phyloP scores from a whole-genome alignment of 1,140 invertebrate species.

The Meloidogyne hapla region DNA sequence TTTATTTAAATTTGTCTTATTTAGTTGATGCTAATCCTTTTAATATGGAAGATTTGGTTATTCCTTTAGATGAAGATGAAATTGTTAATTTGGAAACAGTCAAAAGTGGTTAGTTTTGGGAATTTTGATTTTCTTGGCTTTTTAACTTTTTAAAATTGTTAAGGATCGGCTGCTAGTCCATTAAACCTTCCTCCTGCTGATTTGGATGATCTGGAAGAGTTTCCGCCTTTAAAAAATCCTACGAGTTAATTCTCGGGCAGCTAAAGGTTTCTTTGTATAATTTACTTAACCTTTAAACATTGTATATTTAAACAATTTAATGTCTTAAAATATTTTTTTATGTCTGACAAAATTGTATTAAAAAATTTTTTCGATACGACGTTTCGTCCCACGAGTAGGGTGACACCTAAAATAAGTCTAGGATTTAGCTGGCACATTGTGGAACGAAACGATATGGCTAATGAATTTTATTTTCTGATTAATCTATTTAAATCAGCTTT shows the following conservation, averaged over 20 bases:
- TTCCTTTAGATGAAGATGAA: conserved; percentile 10
- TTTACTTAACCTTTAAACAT: no score
- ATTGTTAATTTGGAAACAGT: not conserved
- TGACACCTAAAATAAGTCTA: no score
- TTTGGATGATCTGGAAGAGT: conserved; percentile 44
- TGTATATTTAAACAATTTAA: no score
- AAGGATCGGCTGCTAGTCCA: not conserved
- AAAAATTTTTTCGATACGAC: no score
- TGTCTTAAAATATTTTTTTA: no score
- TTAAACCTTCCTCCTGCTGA: conserved; percentile 32
- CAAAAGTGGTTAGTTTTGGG: not conserved
- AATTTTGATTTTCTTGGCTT: conserved; percentile 7
- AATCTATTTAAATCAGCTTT: no score
- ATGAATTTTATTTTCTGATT: no score
- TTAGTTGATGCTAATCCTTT: conserved; percentile 30
- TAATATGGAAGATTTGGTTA: conserved; percentile 33
- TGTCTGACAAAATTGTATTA: no score
- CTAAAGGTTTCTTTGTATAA: no score
- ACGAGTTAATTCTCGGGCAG: not conserved
- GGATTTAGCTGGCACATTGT: no score
- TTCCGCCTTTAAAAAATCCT: conserved; percentile 32
- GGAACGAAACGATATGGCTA: no score
- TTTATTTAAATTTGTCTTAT: not conserved
- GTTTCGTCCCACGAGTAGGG: no score
- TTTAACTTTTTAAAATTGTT: not conserved